These are phyloP conservation scores for Ophiodon elongatus DNA, from an alignment of 2,113 vertebrate species.

Conservation along the genomic window DNA sequence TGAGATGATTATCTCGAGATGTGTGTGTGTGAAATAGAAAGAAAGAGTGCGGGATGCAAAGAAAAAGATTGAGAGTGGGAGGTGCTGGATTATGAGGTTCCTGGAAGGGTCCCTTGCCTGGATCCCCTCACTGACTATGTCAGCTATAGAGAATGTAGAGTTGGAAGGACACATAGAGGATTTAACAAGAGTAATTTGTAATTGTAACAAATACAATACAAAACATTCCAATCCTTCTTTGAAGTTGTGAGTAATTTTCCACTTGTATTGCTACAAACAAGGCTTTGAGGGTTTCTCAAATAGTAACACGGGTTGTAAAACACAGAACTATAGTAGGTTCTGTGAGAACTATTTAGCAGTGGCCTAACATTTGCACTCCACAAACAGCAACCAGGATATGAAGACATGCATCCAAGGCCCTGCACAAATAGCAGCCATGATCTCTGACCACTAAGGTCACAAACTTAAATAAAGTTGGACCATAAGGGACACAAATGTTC, in stretches of 20 bases:
- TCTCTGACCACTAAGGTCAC: slow-evolving; percentile 41
- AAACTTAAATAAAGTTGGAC: neutral
- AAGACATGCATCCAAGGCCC: slow-evolving; percentile 40
- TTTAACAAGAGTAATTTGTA: slow-evolving; percentile 64
- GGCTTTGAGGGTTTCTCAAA: slow-evolving; percentile 36
- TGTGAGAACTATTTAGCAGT: slow-evolving; percentile 47
- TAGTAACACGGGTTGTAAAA: slow-evolving; percentile 40
- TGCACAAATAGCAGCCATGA: slow-evolving; percentile 59
- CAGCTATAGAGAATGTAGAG: slow-evolving; percentile 61
- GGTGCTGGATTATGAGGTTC: slow-evolving; percentile 29
- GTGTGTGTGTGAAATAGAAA: slow-evolving; percentile 24
- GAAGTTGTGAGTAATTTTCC: slow-evolving; percentile 69
- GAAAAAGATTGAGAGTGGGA: slow-evolving; percentile 24
- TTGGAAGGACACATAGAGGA: slow-evolving; percentile 54
- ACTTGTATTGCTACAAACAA: slow-evolving; percentile 54
- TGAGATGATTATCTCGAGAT: slow-evolving; percentile 56
- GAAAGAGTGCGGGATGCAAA: slow-evolving; percentile 6
- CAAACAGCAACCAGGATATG: slow-evolving; percentile 29
- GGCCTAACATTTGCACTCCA: slow-evolving; percentile 42
- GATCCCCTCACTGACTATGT: slow-evolving; percentile 57
- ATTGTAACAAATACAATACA: slow-evolving; percentile 29
- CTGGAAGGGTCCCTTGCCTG: slow-evolving; percentile 60
- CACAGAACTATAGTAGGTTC: slow-evolving; percentile 19
- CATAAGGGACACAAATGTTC: neutral
- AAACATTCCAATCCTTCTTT: slow-evolving; percentile 56